These are phyloP conservation scores for Plagodis pulveraria DNA, from an alignment of 2,888 invertebrate genomes.

Conservation along the genomic window DNA sequence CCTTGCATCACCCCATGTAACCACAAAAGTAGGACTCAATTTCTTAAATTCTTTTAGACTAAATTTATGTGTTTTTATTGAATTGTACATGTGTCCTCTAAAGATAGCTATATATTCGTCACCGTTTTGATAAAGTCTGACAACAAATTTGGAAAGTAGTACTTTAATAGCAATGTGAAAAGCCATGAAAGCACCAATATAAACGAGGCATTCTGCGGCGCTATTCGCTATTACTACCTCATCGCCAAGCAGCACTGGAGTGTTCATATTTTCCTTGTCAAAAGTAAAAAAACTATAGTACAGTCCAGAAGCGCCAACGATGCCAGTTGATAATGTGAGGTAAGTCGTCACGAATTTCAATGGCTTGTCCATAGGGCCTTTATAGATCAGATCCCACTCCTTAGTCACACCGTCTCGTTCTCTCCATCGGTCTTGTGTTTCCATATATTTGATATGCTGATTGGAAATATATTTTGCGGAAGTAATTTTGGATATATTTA, in stretches of 20 bases:
- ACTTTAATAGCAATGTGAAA: slow-evolving; percentile 67
- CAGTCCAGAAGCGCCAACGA: slow-evolving; percentile 47
- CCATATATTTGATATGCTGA: slow-evolving; percentile 65
- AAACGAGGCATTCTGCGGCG: slow-evolving; percentile 63
- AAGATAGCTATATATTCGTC: slow-evolving; percentile 75
- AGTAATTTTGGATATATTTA: slow-evolving; percentile 43
- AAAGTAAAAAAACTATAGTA: slow-evolving; percentile 66
- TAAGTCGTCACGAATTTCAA: slow-evolving; percentile 63
- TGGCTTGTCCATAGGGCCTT: slow-evolving; percentile 70
- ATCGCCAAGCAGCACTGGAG: slow-evolving; percentile 63
- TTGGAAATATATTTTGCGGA: slow-evolving; percentile 52
- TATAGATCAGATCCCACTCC: slow-evolving; percentile 73
- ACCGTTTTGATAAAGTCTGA: slow-evolving; percentile 71
- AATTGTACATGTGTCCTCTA: slow-evolving; percentile 64
- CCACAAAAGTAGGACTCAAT: slow-evolving; percentile 58
- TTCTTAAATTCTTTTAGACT: slow-evolving; percentile 68
- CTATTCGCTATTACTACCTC: slow-evolving; percentile 70
- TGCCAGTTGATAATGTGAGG: slow-evolving; percentile 61
- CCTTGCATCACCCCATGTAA: slow-evolving; percentile 73
- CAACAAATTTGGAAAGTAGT: slow-evolving; percentile 69
- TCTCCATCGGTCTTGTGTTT: slow-evolving; percentile 66
- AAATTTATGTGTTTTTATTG: slow-evolving; percentile 64
- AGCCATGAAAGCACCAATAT: slow-evolving; percentile 63
- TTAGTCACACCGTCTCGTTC: slow-evolving; percentile 63
- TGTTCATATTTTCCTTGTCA: slow-evolving; percentile 55